These are phyloP conservation scores for Argopecten irradians DNA, from an alignment of 1,140 invertebrate species.

Conservation along the genomic window DNA sequence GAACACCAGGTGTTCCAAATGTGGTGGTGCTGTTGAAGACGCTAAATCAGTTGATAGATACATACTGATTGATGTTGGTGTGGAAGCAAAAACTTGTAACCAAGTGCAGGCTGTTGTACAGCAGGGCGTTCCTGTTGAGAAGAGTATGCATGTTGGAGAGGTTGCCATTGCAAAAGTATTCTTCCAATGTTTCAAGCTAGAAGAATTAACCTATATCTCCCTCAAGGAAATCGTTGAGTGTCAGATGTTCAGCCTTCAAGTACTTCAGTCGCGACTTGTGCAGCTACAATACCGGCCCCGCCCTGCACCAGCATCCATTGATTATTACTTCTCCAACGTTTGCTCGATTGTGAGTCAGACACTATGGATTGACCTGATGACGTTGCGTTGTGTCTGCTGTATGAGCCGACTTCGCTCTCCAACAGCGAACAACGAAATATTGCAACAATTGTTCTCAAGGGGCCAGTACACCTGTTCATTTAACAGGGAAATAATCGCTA, in stretches of 20 bases:
- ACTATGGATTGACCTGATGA: constrained; percentile 47
- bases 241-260: constrained; percentile 37
- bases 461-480: constrained; percentile 29
- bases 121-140: not conserved
- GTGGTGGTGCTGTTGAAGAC: constrained; percentile 35
- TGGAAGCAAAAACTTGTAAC: not conserved
- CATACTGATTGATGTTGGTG: constrained; percentile 20
- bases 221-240: constrained; percentile 41
- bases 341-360: constrained; percentile 38
- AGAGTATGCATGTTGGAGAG: constrained; percentile 34
- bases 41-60: constrained; percentile 30
- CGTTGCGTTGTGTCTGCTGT: constrained; percentile 44
- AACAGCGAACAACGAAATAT: not conserved
- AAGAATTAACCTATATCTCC: constrained; percentile 42
- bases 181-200: constrained; percentile 43
- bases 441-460: constrained; percentile 29
- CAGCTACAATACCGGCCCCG: constrained; percentile 35
- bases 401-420: constrained; percentile 27
- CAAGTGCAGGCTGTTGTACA: not conserved
- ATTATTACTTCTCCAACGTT: constrained; percentile 34
- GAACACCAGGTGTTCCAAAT: constrained; percentile 42
- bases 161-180: constrained; percentile 23
- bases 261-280: constrained; percentile 40
- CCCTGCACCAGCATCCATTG: constrained; percentile 33
- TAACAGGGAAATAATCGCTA: constrained; percentile 18